Base-by-base conservation (phyloP, 1,140 invertebrate species). In the Centruroides sculpturatus region DNA sequence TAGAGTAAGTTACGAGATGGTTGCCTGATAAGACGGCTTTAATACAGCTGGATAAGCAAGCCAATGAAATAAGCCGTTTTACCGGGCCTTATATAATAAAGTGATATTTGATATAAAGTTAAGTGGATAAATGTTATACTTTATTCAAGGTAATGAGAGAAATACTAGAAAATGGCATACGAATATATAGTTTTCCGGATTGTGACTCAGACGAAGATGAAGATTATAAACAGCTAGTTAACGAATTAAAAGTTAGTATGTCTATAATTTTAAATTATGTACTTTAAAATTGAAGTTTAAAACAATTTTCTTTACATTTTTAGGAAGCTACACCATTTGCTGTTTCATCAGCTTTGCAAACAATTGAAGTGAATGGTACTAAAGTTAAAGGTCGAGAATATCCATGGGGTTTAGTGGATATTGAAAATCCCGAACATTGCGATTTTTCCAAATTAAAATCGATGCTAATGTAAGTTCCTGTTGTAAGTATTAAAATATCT, bases 371-470 rank as follows among this genome's bases (percentile, higher is more conserved):
- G 3, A 69, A 70, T 51, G 69, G 69, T 34, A 85, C 85, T 46
- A 72, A 74, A 58, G 68, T 75, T 13, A 66, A 77, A 59, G 79
- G 77, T 6, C 69, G 81, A 51, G 71, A 78, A 64, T 83, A 82
- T 69, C 80, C 81, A 13, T 82, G 81, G 81, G 82, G 82, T 11
- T 72, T 76, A 57, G 80, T 83, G 7, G 81, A 84, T 70, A 79
- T 83, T 9, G 82, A 84, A 67, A 82, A 83, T 64, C 69, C 80
- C 46, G 78, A 78, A 56, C 81, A 83, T 69, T 82, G 81, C 70
- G 81, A 83, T 70, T 84, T 84, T 69, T 73, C 81, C 53, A 78
- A 80, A 59, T 71, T 83, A 35, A 70, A 79, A 58, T 77, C 80
- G 62, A 78, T 83, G 74, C 56, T 71, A 5, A 68, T 71, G 23